Evolutionary conservation across 2,888 invertebrate species (phyloP), one percentile per base, ranked within the genome.

Genomic region (Dione juno): DNA sequence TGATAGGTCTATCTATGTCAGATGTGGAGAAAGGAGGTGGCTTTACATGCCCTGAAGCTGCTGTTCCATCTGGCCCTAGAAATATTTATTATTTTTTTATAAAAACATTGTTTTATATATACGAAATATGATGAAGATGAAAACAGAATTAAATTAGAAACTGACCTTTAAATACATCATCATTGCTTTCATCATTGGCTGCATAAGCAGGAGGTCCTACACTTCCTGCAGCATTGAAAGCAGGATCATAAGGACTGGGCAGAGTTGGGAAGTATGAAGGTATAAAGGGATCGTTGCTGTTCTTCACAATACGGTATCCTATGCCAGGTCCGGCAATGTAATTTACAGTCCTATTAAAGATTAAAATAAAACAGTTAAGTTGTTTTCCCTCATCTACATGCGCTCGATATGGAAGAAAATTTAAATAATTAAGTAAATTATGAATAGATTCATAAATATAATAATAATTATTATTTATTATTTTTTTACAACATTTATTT

Each of bases 271-370:
- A 95, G 75, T 94, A 92, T 0, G 94, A 88, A 0, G 95, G 95
- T 69, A 95, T 93, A 82, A 94, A 94, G 0, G 95, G 95, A 43
- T 96, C 96, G 79, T 96, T 94, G 70, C 95, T 95, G 77, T 94
- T 96, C 83, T 96, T 95, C 11, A 96, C 90, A 3, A 96, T 95
- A 54, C 96, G 93, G 81, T 96, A 97, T 0, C 97, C 97, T 59
- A 96, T 96, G 14, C 95, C 96, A 0, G 97, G 96, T 0, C 97
- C 96, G 0, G 96, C 96, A 76, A 96, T 96, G 83, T 97, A 97
- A 84, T 96, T 95, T 0, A 96, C 96, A 0, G 96, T 96, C 75
- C 95, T 93, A 80, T 61, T n/a, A 21, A 57, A 41, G n/a, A 6
- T 19, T 21, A 59, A 65, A 41, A 59, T 6, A 8, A 13, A 9